These are phyloP conservation scores for Syncerus caffer DNA, from an alignment of 2,797 vertebrate genomes.

Conservation along the genomic window DNA sequence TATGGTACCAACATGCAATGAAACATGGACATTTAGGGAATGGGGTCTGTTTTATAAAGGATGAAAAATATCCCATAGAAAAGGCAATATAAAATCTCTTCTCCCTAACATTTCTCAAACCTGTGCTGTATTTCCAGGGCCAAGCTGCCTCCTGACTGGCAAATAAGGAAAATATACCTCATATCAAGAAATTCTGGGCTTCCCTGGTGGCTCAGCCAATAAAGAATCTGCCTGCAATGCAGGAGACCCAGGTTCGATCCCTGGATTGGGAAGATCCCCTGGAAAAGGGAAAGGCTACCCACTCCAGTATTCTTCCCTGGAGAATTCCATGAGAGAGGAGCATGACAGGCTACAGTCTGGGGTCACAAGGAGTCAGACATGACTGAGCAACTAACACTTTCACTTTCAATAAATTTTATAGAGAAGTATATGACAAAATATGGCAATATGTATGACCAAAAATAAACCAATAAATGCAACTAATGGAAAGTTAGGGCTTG, in stretches of 20 bases:
- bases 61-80: background rate
- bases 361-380: background rate
- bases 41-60: background rate
- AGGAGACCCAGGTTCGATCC: background rate
- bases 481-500: background rate
- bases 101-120: background rate
- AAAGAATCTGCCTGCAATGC: background rate
- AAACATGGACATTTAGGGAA: background rate
- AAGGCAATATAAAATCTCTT: background rate
- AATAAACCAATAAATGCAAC: background rate
- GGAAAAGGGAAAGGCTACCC: background rate
- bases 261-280: background rate
- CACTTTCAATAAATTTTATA: background rate
- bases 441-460: background rate
- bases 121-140: background rate
- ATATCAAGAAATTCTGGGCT: background rate
- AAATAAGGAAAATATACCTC: background rate
- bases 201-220: background rate
- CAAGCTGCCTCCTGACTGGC: background rate
- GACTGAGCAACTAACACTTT: background rate
- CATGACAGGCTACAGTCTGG: background rate
- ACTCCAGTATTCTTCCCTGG: background rate
- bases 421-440: background rate
- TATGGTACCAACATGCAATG: background rate
- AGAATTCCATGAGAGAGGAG: background rate